Base-by-base conservation (phyloP, 2,797 vertebrate species). In the Mormyrops boulengeri region DNA sequence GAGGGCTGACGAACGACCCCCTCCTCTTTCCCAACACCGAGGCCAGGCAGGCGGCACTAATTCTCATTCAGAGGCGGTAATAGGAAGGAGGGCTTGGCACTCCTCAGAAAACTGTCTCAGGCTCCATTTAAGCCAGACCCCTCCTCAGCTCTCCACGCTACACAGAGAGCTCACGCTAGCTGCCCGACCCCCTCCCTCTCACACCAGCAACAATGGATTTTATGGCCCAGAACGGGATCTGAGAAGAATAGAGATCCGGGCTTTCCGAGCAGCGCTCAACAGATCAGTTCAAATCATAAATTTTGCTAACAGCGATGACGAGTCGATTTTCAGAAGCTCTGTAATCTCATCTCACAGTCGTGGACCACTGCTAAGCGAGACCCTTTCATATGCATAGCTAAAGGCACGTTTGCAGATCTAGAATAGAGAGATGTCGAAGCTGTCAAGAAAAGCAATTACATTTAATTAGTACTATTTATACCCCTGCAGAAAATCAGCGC, bases 201-300 rank as follows among this genome's bases (percentile, higher is more conserved):
- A 69, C 89, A 53, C 2, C 6, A 30, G 90, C 9, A 90, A 95
- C 94, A 88, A 88, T 92, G 94, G 94, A 95, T 95, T 96, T 95
- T 96, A 96, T 94, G 95, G 94, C 95, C 94, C 94, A 95, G 93
- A 92, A 94, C 94, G 93, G 95, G 95, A 96, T 95, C 94, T 95
- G 94, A 93, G 92, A 93, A 94, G 92, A 95, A 95, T 94, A 91
- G 89, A 60, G 41, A 66, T 66, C 49, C 34, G 2, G 47, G 47
- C n/a, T 49, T 38, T 69, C 50, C 0, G 19, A 49, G 41, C 62
- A 34, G 49, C 26, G 41, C 80, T 17, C 30, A 90, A 82, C 49
- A 62, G 86, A 88, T 62, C 69, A 50, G 87, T 53, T 77, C 53
- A 19, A 30, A 19, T 89, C 84, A 85, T 53, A 73, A 88, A 41